Evolutionary conservation across 2,797 vertebrate genomes (phyloP).

Genomic region (Gambusia yucatana): DNA sequence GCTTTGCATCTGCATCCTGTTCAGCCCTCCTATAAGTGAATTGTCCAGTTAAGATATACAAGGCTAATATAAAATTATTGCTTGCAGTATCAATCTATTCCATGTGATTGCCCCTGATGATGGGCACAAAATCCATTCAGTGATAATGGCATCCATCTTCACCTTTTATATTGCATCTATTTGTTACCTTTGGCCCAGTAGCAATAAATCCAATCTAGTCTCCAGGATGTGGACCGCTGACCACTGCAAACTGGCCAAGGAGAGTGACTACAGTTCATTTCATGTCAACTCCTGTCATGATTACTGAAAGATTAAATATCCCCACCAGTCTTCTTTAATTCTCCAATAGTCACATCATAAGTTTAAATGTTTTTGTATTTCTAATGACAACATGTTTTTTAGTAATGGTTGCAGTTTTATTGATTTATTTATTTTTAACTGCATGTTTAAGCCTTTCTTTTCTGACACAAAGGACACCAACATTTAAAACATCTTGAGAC

Average conservation of each 20-base stretch:
- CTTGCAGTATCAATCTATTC: conserved; percentile 83
- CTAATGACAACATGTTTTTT: neutral
- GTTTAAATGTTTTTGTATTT: neutral
- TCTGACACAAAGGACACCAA: too few relatives aligned
- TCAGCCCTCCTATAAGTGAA: conserved; percentile 64
- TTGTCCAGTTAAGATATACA: conserved; percentile 72
- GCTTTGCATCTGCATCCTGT: conserved; percentile 49
- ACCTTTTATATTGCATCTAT: conserved; percentile 80
- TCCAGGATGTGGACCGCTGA: conserved; percentile 81
- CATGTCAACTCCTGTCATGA: conserved; percentile 70
- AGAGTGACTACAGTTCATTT: conserved; percentile 82
- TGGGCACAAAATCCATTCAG: conserved; percentile 80
- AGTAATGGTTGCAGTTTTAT: neutral
- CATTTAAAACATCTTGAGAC: too few relatives aligned
- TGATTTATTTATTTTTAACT: too few relatives aligned
- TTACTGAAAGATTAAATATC: conserved; percentile 71
- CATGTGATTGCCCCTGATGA: conserved; percentile 77
- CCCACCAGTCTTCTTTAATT: conserved; percentile 4
- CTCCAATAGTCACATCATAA: neutral
- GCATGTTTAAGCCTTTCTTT: too few relatives aligned
- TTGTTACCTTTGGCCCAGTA: conserved; percentile 85
- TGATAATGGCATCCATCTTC: conserved; percentile 79
- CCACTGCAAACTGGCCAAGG: conserved; percentile 84
- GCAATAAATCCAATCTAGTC: conserved; percentile 86
- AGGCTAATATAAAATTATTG: conserved; percentile 74